phyloP scores from a whole-genome alignment of 2,797 vertebrate species.

The Triplophysa yarkandensis region DNA sequence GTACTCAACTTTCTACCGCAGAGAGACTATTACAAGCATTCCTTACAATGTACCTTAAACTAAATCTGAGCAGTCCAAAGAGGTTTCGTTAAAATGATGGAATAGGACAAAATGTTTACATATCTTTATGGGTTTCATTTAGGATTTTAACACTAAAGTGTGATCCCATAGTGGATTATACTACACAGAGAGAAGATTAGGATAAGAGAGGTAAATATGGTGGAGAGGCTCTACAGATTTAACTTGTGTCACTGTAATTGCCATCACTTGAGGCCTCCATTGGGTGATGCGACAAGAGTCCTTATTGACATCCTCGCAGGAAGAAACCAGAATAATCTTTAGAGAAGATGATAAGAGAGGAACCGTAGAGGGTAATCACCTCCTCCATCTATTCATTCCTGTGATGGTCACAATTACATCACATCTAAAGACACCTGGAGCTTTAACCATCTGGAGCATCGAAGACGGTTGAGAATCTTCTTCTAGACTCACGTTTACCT shows the following conservation, averaged over 20 bases:
- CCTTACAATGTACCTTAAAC: too few relatives aligned
- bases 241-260: conserved; percentile 68
- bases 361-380: conserved; percentile 64
- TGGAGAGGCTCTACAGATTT: conserved; percentile 47
- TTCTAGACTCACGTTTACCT: neutral
- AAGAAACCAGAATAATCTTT: conserved; percentile 65
- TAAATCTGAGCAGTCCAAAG: too few relatives aligned
- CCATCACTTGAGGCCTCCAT: conserved; percentile 55
- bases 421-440: conserved; percentile 6
- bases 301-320: conserved; percentile 66
- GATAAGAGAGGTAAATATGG: conserved; percentile 55
- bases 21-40: neutral
- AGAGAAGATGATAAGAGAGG: conserved; percentile 67
- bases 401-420: conserved; percentile 9
- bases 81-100: too few relatives aligned
- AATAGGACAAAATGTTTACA: too few relatives aligned
- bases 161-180: too few relatives aligned
- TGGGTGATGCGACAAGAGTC: conserved; percentile 58
- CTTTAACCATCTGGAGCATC: too few relatives aligned
- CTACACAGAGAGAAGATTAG: conserved; percentile 52
- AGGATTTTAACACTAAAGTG: neutral
- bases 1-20: neutral
- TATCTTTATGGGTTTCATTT: neutral
- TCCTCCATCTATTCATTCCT: conserved; percentile 47
- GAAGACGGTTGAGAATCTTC: neutral